phyloP scores from a whole-genome alignment of 2,888 invertebrate species.

The Eretmocerus hayati region DNA sequence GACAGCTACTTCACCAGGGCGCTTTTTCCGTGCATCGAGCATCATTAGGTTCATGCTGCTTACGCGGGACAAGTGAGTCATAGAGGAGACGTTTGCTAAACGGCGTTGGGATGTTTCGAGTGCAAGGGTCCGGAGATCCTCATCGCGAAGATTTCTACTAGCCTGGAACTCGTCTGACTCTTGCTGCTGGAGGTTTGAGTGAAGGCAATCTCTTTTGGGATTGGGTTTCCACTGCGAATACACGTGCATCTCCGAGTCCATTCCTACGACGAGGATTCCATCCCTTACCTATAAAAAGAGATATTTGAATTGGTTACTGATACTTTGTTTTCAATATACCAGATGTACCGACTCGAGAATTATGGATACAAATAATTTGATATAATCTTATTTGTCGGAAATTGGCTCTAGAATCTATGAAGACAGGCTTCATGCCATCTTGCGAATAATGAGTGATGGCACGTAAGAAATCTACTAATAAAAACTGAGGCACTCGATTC shows the following conservation, averaged over 20 bases:
- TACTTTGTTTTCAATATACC: too few species aligned
- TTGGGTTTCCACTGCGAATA: constrained; percentile 96
- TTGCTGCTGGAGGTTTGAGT: constrained; percentile 45
- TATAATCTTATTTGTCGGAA: not conserved
- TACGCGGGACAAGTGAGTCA: constrained; percentile 74
- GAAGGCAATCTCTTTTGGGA: constrained; percentile 42
- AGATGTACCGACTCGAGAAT: too few species aligned
- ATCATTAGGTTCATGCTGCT: constrained; percentile 79
- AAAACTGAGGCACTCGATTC: too few species aligned
- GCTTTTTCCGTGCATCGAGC: constrained; percentile 64
- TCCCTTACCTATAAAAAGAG: constrained; percentile 65
- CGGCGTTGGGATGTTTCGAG: constrained; percentile 62
- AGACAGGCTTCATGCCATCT: too few species aligned
- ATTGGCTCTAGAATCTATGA: too few species aligned
- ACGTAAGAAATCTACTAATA: too few species aligned
- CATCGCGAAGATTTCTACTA: constrained; percentile 64
- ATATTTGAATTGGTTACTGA: too few species aligned
- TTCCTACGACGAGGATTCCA: constrained; percentile 94
- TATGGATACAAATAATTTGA: too few species aligned
- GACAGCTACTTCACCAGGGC: constrained; percentile 46
- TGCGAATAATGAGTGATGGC: too few species aligned
- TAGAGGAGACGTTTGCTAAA: constrained; percentile 66
- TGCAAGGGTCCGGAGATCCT: constrained; percentile 61
- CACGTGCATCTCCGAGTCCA: constrained; percentile 99
- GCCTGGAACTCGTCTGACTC: constrained; percentile 66